Conservation (phyloP, 2,797 vertebrate species). For the Helarctos malayanus region DNA sequence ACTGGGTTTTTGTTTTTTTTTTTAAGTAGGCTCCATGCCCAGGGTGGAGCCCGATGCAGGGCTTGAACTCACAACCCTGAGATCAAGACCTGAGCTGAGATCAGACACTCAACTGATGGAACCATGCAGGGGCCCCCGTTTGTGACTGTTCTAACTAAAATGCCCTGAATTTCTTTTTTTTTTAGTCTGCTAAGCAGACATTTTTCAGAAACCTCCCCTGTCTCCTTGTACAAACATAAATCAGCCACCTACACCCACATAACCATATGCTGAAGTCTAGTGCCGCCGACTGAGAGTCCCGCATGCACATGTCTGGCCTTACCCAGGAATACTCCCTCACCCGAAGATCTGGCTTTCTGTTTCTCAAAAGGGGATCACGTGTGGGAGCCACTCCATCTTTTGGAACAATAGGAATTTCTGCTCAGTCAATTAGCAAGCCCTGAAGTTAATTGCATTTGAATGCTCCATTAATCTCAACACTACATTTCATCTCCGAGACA, state of each 20-base stretch:
- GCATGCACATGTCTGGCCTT: not conserved
- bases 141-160: constrained; percentile 57
- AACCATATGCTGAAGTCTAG: constrained; percentile 56
- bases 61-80: not conserved
- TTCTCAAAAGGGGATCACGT: not conserved
- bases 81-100: not conserved
- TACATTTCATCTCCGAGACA: not conserved
- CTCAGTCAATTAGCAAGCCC: not conserved
- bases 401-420: not conserved
- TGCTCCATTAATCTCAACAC: not conserved
- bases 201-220: constrained; percentile 65
- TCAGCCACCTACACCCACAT: constrained; percentile 62
- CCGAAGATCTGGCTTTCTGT: not conserved
- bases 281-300: not conserved
- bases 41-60: not conserved
- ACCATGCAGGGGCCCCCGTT: not conserved
- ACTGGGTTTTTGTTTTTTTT: not conserved
- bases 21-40: not conserved
- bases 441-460: too few species aligned
- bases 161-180: constrained; percentile 18
- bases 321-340: fast-evolving
- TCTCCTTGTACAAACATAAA: constrained; percentile 58
- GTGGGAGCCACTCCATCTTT: not conserved
- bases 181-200: constrained; percentile 66
- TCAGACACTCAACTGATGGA: not conserved